Percentiles rank a stretch among this genome's conserved stretches.
Conservation (phyloP, 1,140 invertebrate genomes). For the Meteorus sp. region DNA sequence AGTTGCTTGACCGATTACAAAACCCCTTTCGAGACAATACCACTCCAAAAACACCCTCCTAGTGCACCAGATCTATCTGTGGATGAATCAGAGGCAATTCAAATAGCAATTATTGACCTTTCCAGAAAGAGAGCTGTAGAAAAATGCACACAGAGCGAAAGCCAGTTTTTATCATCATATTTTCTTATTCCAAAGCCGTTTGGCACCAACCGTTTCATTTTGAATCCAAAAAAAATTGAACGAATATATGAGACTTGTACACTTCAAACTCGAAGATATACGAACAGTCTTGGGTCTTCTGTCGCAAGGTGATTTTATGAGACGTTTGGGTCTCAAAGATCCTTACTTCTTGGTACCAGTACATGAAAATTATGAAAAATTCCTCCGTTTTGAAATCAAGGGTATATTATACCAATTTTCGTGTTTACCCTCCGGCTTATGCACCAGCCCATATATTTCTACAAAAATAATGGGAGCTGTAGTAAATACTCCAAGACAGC, state of each 20-base stretch:
- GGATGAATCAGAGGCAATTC: not conserved
- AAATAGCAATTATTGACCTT: conserved; percentile 18
- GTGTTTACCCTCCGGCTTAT: conserved; percentile 31
- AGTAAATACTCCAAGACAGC: conserved; percentile 11
- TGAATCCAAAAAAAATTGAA: conserved; percentile 29
- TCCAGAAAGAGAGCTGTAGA: conserved; percentile 19
- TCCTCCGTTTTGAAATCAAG: conserved; percentile 30
- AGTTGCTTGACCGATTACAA: conserved; percentile 21
- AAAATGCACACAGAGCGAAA: conserved; percentile 11
- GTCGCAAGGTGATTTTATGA: conserved; percentile 15
- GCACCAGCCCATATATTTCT: conserved; percentile 29
- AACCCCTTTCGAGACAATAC: conserved; percentile 7
- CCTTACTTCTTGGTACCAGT: conserved; percentile 32
- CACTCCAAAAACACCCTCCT: conserved; percentile 36
- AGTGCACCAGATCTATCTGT: conserved; percentile 14
- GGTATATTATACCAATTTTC: conserved; percentile 27
- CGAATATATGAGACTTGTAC: conserved; percentile 17
- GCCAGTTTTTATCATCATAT: conserved; percentile 41
- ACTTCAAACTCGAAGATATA: conserved; percentile 30
- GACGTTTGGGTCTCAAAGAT: conserved; percentile 26
- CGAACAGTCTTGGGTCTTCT: conserved; percentile 14
- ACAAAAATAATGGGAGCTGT: conserved; percentile 35
- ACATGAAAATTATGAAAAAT: conserved; percentile 27
- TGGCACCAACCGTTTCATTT: conserved; percentile 33
- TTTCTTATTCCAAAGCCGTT: conserved; percentile 37